Conservation (phyloP, 2,888 invertebrate genomes). For the Rotaria sp. region DNA sequence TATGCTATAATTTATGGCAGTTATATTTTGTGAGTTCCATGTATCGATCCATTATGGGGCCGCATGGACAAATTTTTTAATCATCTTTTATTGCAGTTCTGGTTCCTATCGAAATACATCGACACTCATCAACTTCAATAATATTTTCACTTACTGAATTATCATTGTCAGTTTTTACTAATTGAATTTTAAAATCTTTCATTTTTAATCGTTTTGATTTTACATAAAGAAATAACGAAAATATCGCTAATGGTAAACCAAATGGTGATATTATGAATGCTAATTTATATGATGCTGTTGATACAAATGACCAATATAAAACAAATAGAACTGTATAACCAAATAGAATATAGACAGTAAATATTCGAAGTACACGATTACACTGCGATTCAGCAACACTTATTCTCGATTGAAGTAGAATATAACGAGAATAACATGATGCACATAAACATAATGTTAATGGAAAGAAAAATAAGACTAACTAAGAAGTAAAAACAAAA, state of each 20-base stretch:
- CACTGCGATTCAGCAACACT: not conserved
- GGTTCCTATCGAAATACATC: not conserved
- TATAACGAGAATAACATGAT: conserved; percentile 10
- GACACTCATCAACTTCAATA: not conserved
- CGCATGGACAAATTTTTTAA: no score
- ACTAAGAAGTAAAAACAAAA: not conserved
- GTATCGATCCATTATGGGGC: no score
- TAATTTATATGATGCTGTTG: not conserved
- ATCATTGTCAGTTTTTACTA: not conserved
- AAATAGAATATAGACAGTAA: conserved; percentile 1
- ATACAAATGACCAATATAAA: not conserved
- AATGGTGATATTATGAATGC: conserved; percentile 23
- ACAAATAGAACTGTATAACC: not conserved
- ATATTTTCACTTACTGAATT: not conserved
- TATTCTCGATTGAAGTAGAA: not conserved
- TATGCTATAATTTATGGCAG: no score
- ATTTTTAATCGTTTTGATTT: not conserved
- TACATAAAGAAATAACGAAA: not conserved
- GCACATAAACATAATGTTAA: conserved; percentile 16
- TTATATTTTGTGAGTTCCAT: no score
- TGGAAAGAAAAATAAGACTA: conserved; percentile 29
- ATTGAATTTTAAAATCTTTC: not conserved
- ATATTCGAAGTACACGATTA: not conserved
- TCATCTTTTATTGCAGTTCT: not conserved
- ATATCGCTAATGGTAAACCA: not conserved